phyloP scores from a whole-genome alignment of 2,113 vertebrate species.

The Callorhinus ursinus region DNA sequence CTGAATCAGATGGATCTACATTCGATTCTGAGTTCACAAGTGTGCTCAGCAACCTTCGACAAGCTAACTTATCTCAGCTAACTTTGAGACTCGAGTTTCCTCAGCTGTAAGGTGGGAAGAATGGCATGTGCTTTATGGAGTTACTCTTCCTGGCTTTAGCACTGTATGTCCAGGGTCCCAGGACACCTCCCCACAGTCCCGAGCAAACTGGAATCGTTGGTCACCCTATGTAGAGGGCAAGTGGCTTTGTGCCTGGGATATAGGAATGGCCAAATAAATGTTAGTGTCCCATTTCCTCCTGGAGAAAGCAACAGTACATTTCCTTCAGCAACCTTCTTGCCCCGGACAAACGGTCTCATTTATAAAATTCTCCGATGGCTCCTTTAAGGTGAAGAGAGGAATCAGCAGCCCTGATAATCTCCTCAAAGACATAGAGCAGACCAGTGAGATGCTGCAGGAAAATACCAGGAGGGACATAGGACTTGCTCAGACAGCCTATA shows the following conservation, averaged over 20 bases:
- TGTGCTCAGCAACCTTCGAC: neutral
- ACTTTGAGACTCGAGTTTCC: neutral
- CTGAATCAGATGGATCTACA: neutral
- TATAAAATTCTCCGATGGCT: neutral
- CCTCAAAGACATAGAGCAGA: neutral
- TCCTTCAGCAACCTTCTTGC: neutral
- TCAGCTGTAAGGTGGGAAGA: neutral
- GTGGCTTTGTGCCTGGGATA: neutral
- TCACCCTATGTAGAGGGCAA: neutral
- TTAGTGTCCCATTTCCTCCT: neutral
- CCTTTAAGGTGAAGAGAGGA: neutral
- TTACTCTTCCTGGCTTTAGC: neutral
- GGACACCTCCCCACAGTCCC: accelerated
- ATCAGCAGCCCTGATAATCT: neutral
- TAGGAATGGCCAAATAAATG: neutral
- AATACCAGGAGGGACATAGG: neutral
- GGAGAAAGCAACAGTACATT: neutral
- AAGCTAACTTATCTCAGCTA: neutral
- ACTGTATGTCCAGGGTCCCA: neutral
- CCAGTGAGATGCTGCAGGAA: neutral
- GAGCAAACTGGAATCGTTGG: neutral
- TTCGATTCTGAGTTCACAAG: neutral
- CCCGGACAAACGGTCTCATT: neutral
- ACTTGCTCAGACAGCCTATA: neutral
- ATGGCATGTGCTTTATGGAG: neutral